These are phyloP conservation scores for Sinhomidia bicolor DNA, from an alignment of 2,888 invertebrate species.

Conservation along the genomic window DNA sequence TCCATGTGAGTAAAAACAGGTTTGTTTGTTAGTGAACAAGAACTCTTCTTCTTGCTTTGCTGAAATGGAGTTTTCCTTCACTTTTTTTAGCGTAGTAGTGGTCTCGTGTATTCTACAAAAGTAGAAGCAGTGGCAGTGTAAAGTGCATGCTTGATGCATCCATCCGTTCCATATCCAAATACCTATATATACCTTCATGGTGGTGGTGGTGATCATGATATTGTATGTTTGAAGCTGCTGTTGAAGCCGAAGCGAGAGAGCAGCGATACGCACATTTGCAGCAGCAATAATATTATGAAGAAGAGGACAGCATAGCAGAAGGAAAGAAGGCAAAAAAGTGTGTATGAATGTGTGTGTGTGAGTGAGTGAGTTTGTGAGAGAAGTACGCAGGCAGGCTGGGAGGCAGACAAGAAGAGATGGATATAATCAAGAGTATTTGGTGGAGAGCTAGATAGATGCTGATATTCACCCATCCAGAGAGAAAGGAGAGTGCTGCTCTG, in stretches of 20 bases:
- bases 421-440: constrained; percentile 70
- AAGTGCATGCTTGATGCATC: constrained; percentile 72
- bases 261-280: constrained; percentile 67
- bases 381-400: background rate
- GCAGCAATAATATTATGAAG: background rate
- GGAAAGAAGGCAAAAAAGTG: constrained; percentile 54
- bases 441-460: constrained; percentile 72
- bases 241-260: background rate
- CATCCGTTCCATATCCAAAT: constrained; percentile 55
- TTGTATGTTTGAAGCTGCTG: background rate
- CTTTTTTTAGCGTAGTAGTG: constrained; percentile 31
- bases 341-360: constrained; percentile 38
- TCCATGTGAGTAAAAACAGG: constrained; percentile 52
- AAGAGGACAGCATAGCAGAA: too few species aligned
- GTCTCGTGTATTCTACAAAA: constrained; percentile 33
- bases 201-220: too few species aligned
- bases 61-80: constrained; percentile 1
- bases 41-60: background rate
- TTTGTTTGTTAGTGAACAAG: constrained; percentile 3
- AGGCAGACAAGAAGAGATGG: constrained; percentile 46
- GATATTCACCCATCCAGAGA: constrained; percentile 75
- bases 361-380: background rate
- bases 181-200: constrained; percentile 41
- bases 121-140: constrained; percentile 59
- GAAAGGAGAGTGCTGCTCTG: constrained; percentile 71